Evolutionary conservation across 1,140 invertebrate genomes (phyloP), one percentile per base, ranked within the genome.

Genomic region (Hormaphis cornu): DNA sequence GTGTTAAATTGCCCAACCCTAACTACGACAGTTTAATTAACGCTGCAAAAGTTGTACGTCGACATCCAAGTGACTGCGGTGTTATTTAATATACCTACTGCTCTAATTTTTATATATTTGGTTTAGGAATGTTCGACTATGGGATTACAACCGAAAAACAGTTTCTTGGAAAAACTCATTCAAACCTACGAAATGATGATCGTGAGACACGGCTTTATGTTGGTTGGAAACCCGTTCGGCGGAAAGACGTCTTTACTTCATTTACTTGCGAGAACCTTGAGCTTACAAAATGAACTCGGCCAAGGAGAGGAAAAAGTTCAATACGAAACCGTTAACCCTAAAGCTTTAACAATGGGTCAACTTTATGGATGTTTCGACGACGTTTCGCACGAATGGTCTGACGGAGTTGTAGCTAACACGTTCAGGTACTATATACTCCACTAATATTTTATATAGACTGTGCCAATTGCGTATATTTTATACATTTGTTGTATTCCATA

Each of bases 331-430:
- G 87, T 98, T 56, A 98, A 97, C 81, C 94, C 94, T 0, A 97
- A 97, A 80, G 86, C 92, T 3, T 90, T 97, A 42, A 91, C 91
- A 2, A 88, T 96, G 85, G 90, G 90, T 7, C 90, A 95, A 77
- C 77, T 98, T 3, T 98, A 97, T 76, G 95, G 94, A 1, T 87
- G 86, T 74, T 96, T 95, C 76, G 92, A 97, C 80, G 85, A 88
- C 0, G 84, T 89, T 0, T 93, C 92, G 0, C 90, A 95, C 74
- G 94, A 97, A 78, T 97, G 94, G 94, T 89, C 86, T 0, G 94
- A 90, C 74, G 89, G 88, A n/a, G 71, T 33, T 61, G 69, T 53
- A 12, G 53, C 53, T 37, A 56, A 37, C 2, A 84, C 84, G 72
- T 91, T 90, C 77, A 81, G 89, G 69, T 81, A 81, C 2, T 54